phyloP scores from a whole-genome alignment of 30 jellyfish, hydroid and myxozoan genomes.

The Catostylus mosaicus region DNA sequence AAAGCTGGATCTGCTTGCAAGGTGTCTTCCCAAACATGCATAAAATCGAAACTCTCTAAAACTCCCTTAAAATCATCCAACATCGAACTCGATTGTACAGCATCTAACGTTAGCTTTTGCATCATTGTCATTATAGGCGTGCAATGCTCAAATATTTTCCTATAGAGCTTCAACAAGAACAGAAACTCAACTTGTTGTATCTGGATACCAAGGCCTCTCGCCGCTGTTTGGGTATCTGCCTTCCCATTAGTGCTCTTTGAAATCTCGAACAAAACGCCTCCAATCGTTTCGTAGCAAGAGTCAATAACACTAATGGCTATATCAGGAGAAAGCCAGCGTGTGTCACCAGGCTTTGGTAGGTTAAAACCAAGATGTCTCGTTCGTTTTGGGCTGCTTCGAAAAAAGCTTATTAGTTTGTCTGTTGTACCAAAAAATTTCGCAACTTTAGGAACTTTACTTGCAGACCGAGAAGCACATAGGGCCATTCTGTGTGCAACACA shows the following conservation, averaged over 20 bases:
- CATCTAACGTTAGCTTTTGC: constrained; percentile 57
- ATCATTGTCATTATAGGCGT: constrained; percentile 43
- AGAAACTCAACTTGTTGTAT: constrained; percentile 28
- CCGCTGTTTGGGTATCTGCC: constrained; percentile 18
- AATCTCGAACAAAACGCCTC: constrained; percentile 19
- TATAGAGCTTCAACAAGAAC: constrained; percentile 22
- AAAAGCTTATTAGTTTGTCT: constrained; percentile 38
- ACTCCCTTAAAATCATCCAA: constrained; percentile 24
- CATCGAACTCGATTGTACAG: constrained; percentile 18
- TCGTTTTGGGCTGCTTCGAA: constrained; percentile 61
- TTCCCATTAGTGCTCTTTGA: constrained; percentile 5
- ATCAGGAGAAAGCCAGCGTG: constrained; percentile 69
- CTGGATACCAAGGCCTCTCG: constrained; percentile 18
- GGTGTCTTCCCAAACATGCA: constrained; percentile 52
- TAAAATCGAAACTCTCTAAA: constrained; percentile 1
- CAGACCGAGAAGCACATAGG: constrained; percentile 27
- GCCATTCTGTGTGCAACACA: constrained; percentile 49
- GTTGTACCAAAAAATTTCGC: constrained; percentile 34
- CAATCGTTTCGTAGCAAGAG: constrained; percentile 34
- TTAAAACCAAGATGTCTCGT: constrained; percentile 29
- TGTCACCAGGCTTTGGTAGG: constrained; percentile 58
- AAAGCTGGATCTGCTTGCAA: constrained; percentile 39
- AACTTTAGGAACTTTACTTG: constrained; percentile 33
- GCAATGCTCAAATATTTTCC: constrained; percentile 45
- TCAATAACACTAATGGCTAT: constrained; percentile 34